Evolutionary conservation across 2,797 vertebrate genomes (phyloP), one percentile per base, ranked within the genome.

Genomic region (Tragopan temminckii): DNA sequence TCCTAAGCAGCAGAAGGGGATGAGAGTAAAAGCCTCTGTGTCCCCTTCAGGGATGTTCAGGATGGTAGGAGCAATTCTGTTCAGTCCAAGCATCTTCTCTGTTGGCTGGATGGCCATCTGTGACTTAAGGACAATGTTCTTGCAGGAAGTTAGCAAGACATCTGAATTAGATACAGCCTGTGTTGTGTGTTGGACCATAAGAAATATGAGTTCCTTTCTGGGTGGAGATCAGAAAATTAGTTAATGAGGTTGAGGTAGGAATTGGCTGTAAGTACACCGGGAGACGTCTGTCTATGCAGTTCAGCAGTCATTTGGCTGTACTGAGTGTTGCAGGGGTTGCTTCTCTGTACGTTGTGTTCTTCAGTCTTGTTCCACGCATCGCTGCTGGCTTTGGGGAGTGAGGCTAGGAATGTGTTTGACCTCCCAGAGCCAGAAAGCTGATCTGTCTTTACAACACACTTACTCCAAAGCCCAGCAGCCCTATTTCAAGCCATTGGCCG

Each of bases 161-260:
- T 24, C 36, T 53, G 46, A 76, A 24, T n/a, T 62, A 48, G 48
- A 74, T 61, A 67, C 63, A 46, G 13, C 7, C 23, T 72, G 3
- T 70, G 24, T 52, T 31, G 1, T 25, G 11, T 40, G 29, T 45
- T 67, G 42, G 40, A 79, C 52, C 29, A 53, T 38, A 61, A 38
- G n/a, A 31, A 7, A 68, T 69, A 72, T 13, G 70, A 3, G 1
- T 52, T 62, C 8, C 8, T 57, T 85, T 93, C 35, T 59, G 66
- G 53, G 19, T 62, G n/a, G 29, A 85, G n/a, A 81, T 63, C 33
- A 69, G 59, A 83, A 92, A 76, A 79, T 52, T 42, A 63, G 31
- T 81, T 86, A 72, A 83, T 74, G 63, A 83, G 21, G 16, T 45
- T 67, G 52, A 72, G 33, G 36, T 42, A 88, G 43, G 52, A 92